Base-by-base conservation (phyloP, 2,113 vertebrate species). In the Carassius auratus region DNA sequence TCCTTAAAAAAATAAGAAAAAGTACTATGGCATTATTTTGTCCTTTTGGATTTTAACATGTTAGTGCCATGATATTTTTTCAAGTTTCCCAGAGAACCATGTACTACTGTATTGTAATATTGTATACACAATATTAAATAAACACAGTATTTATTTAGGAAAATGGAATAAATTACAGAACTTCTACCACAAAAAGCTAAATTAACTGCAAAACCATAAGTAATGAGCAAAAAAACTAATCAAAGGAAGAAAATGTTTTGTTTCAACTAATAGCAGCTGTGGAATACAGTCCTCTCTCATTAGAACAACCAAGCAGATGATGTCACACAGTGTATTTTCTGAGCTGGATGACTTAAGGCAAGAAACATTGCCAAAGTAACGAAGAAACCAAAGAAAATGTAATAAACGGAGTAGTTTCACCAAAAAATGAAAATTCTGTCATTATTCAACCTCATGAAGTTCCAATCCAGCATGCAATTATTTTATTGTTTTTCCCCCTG, bases 351-450 rank as follows among this genome's bases (percentile, higher is more conserved):
- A 26, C 8, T 64, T 9, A 48, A 26, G n/a, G 8, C 8, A 23
- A 64, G 8, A 80, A 48, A 61, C 36, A 64, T 17, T 3, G 8
- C 38, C 23, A 26, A 66, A 80, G 59, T 23, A 48, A 50, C 48
- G n/a, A 81, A 12, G n/a, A 81, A 81, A 81, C n/a, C 38, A 66
- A 15, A 81, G 14, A 48, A 81, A 26, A 62, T 80, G 2, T 81
- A 66, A 48, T 64, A 48, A 48, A 75, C 8, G 73, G 12, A 75
- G 48, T 8, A 75, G 42, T 75, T 75, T 45, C 1, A 75, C 42
- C 71, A 75, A 50, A 75, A 50, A 75, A 75, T 50, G 12, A 50
- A 8, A 74, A 14, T 74, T 75, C 3, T 12, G n/a, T 14, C 71
- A 75, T 48, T 23, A 48, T 48, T 23, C 71, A 23, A 12, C 38